A percentile compares a stretch with the other conserved stretches of the same genome.
phyloP scores from a whole-genome alignment of 2,797 vertebrate species.

The Thamnophis elegans region DNA sequence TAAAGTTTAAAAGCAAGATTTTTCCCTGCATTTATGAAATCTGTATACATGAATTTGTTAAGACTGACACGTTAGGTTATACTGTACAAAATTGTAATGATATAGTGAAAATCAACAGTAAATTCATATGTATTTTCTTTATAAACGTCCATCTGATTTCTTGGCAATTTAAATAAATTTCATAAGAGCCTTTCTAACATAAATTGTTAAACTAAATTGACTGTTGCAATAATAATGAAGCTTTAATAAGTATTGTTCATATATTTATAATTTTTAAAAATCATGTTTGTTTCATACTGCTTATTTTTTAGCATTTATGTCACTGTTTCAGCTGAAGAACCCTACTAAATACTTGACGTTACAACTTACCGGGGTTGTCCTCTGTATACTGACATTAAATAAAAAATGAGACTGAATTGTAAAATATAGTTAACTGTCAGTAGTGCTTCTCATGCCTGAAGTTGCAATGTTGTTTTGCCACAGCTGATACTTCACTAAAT shows the following conservation, averaged over 20 bases:
- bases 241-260: slow-evolving; percentile 70
- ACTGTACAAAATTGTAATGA: slow-evolving; percentile 68
- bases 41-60: slow-evolving; percentile 69
- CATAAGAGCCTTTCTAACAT: slow-evolving; percentile 71
- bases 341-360: slow-evolving; percentile 61
- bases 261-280: slow-evolving; percentile 68
- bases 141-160: slow-evolving; percentile 70
- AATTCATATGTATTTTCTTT: slow-evolving; percentile 70
- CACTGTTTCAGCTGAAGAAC: slow-evolving; percentile 68
- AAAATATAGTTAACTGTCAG: slow-evolving; percentile 61
- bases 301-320: slow-evolving; percentile 68
- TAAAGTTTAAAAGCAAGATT: slow-evolving; percentile 59
- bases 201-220: slow-evolving; percentile 65
- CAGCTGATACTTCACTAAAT: slow-evolving; percentile 35
- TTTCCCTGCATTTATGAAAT: slow-evolving; percentile 64
- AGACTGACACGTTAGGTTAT: slow-evolving; percentile 65
- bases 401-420: slow-evolving; percentile 66
- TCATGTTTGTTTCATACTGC: slow-evolving; percentile 68
- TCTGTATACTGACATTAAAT: slow-evolving; percentile 69
- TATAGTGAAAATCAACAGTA: slow-evolving; percentile 68
- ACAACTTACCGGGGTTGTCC: slow-evolving; percentile 65
- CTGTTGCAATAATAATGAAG: slow-evolving; percentile 66
- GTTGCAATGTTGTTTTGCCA: slow-evolving; percentile 48
- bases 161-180: slow-evolving; percentile 74
- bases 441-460: slow-evolving; percentile 63